These are phyloP conservation scores for Cyphomyrmex costatus DNA, from an alignment of 1,140 invertebrate genomes.

Conservation along the genomic window DNA sequence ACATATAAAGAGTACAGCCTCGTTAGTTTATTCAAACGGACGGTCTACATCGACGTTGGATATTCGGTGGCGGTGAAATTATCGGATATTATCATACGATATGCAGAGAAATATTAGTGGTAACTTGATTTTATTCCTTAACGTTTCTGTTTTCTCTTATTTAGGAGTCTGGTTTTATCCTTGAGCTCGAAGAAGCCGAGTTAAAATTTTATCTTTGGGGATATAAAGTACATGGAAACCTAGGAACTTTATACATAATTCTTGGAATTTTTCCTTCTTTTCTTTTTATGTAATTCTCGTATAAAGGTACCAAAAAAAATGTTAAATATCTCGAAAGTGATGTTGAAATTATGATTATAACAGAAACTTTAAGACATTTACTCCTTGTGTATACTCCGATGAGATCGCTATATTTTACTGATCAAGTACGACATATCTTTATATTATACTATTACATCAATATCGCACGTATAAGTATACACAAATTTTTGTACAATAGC, in stretches of 20 bases:
- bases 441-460: too few relatives aligned
- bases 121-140: neutral
- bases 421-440: too few relatives aligned
- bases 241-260: neutral
- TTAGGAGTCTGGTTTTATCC: neutral
- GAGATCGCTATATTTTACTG: too few relatives aligned
- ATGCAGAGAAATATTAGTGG: neutral
- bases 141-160: neutral
- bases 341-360: neutral
- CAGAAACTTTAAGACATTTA: neutral
- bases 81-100: conserved; percentile 1
- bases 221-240: neutral
- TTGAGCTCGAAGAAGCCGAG: neutral
- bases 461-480: too few relatives aligned
- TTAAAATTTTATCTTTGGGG: neutral
- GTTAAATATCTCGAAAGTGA: neutral
- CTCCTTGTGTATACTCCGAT: neutral
- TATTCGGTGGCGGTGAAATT: conserved; percentile 23
- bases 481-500: too few relatives aligned
- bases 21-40: conserved; percentile 55
- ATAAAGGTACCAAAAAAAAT: neutral
- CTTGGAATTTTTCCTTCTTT: neutral
- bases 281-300: neutral
- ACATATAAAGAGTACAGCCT: conserved; percentile 34
- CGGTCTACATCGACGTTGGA: neutral